These are phyloP conservation scores for Oncorhynchus keta DNA, from an alignment of 2,113 vertebrate genomes.

Conservation along the genomic window DNA sequence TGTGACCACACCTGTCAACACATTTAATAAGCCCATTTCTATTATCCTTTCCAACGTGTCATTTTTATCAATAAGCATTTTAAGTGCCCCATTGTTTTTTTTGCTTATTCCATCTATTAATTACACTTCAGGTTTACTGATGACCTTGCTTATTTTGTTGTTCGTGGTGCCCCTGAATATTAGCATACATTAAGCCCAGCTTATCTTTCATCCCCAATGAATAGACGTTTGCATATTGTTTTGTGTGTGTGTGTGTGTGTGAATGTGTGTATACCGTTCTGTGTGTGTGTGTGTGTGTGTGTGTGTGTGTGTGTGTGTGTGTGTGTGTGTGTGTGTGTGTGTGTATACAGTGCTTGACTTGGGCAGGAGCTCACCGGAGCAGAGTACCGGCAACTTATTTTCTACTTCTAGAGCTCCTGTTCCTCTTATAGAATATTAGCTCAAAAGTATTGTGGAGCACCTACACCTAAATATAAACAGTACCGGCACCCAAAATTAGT, in stretches of 20 bases:
- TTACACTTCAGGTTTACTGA: slow-evolving; percentile 18
- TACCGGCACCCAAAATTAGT: too few species aligned
- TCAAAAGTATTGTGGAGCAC: too few species aligned
- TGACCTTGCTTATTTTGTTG: slow-evolving; percentile 69
- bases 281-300: slow-evolving; percentile 2
- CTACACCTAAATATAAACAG: too few species aligned
- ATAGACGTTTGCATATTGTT: slow-evolving; percentile 7
- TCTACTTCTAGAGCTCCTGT: too few species aligned
- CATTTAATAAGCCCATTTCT: slow-evolving; percentile 24
- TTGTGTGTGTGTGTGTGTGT: slow-evolving; percentile 1
- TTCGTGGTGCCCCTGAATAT: slow-evolving; percentile 59
- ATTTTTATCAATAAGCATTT: too few species aligned
- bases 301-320: background rate
- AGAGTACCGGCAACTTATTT: too few species aligned
- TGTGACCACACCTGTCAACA: slow-evolving; percentile 35
- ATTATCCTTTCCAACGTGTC: too few species aligned
- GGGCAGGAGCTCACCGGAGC: background rate
- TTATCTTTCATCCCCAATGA: slow-evolving; percentile 64
- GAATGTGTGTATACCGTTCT: background rate
- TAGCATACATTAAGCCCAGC: slow-evolving; percentile 66
- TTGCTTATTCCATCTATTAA: slow-evolving; percentile 58
- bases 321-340: slow-evolving; percentile 9
- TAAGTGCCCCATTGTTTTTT: slow-evolving; percentile 61
- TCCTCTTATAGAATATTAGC: too few species aligned
- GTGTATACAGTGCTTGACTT: background rate